Base-by-base conservation (phyloP, 2,888 invertebrate species). In the Tetropium fuscum region DNA sequence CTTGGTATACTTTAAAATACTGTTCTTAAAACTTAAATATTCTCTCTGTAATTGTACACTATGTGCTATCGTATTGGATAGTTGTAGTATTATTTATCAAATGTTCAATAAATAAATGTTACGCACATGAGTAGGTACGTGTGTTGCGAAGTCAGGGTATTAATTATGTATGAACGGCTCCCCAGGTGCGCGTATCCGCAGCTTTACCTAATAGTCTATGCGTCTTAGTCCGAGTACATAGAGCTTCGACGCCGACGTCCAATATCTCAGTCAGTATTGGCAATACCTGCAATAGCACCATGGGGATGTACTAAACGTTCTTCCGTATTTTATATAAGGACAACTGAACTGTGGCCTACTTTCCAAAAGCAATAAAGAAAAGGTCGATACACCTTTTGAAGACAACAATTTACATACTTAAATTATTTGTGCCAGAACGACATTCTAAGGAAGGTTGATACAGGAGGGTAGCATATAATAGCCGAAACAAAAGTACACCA, bases 171-270 rank as follows among this genome's bases (percentile, higher is more conserved):
- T 58, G 64, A 72, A 75, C 66, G 58, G 68, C 66, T 74, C 76
- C 75, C 76, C 62, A 69, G 75, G 72, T 72, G 75, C 70, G 65
- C 74, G 69, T 74, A 72, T 74, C 75, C 70, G 64, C 74, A 75
- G 74, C 75, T 75, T 74, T 74, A 63, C 71, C 69, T 74, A 74
- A 74, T 76, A 73, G 75, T 71, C 74, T 70, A 71, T 75, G 73
- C 69, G 71, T 74, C 75, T 73, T 70, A 48, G 48, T 20, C 63
- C 49, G 22, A 47, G 54, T 47, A 41, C 53, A 48, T 58, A 56
- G 45, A 53, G 48, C 60, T 36, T 18, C 40, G 43, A 44, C 47
- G 38, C 58, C 36, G 36, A 49, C 51, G 57, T 60, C 60, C 61
- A 44, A 64, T 58, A 64, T 59, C 53, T 59, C 59, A 59, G 40